phyloP scores from a whole-genome alignment of 2,888 invertebrate genomes.

The Agelastica alni region DNA sequence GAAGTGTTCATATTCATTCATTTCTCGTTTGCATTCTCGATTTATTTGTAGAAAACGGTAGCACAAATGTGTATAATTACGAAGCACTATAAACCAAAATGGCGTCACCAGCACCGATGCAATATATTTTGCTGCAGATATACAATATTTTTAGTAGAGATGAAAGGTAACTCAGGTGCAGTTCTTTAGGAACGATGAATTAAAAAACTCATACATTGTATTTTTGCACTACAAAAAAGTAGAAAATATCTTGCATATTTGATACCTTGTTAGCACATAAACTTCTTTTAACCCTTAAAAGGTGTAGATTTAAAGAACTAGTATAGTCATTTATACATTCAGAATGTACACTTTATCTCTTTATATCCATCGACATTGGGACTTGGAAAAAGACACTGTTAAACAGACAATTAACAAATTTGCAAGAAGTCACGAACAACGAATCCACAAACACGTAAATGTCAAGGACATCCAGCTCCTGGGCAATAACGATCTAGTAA shows the following conservation, averaged over 20 bases:
- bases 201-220: no score
- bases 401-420: no score
- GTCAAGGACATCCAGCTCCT: no score
- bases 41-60: slow-evolving; percentile 23
- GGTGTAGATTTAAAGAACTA: no score
- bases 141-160: background rate
- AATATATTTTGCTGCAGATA: background rate
- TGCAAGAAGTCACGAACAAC: no score
- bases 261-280: background rate
- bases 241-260: background rate
- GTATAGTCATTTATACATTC: no score
- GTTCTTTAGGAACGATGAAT: no score
- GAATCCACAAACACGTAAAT: no score
- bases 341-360: no score
- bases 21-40: slow-evolving; percentile 22
- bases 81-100: background rate
- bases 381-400: no score
- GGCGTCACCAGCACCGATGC: background rate
- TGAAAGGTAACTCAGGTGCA: background rate
- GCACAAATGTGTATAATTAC: slow-evolving; percentile 8
- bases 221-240: background rate
- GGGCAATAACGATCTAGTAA: no score
- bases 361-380: no score
- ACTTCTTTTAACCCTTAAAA: background rate
- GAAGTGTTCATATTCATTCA: slow-evolving; percentile 19